Percentiles rank a stretch among this genome's conserved stretches.
Evolutionary conservation across 2,113 vertebrate genomes (phyloP).

Genomic region (Psittacara wagleri): DNA sequence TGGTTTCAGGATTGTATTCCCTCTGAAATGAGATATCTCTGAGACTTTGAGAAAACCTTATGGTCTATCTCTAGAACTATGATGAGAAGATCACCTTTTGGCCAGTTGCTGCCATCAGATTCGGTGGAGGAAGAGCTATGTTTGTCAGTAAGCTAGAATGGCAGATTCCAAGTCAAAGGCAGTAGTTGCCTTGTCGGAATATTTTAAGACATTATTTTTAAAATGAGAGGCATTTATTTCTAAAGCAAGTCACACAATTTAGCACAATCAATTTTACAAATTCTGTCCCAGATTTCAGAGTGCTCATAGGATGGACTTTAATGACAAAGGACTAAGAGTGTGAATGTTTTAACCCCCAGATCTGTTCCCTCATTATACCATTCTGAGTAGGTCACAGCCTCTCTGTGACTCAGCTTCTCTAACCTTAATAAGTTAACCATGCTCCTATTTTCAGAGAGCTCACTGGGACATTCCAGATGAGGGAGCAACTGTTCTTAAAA

Average conservation of each 20-base stretch:
- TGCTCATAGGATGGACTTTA: neutral
- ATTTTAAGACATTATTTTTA: neutral
- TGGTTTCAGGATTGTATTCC: neutral
- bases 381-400: neutral
- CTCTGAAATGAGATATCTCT: neutral
- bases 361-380: neutral
- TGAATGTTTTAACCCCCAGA: neutral
- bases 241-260: neutral
- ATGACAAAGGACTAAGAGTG: neutral
- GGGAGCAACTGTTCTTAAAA: neutral
- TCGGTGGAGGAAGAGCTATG: neutral
- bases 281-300: neutral
- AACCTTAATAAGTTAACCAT: neutral
- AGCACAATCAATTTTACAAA: neutral
- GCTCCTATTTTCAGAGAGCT: neutral
- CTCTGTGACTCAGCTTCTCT: neutral
- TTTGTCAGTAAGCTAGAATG: neutral
- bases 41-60: neutral
- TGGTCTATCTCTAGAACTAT: accelerated
- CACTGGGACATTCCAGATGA: neutral
- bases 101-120: neutral
- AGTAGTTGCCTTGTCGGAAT: neutral
- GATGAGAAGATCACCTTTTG: neutral
- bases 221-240: neutral
- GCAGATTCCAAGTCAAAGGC: neutral